These are phyloP conservation scores for Triplophysa yarkandensis DNA, from an alignment of 2,797 vertebrate species.

Conservation along the genomic window DNA sequence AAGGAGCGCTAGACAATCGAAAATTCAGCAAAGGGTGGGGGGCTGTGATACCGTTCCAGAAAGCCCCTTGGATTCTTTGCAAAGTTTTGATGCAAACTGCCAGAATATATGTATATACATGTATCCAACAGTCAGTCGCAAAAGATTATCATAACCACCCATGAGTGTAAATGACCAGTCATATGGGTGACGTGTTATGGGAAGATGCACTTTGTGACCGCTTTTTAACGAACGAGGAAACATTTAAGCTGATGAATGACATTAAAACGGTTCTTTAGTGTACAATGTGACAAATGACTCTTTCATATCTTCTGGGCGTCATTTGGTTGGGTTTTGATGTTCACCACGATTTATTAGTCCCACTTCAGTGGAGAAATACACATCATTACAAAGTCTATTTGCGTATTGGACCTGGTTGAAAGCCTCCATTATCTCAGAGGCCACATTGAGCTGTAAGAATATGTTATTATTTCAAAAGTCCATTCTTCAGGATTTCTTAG, in stretches of 20 bases:
- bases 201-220: not conserved
- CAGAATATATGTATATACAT: slow-evolving; percentile 27
- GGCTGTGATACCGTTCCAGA: slow-evolving; percentile 60
- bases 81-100: slow-evolving; percentile 39
- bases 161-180: slow-evolving; percentile 17
- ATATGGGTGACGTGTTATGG: slow-evolving; percentile 4
- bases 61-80: slow-evolving; percentile 49
- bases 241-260: not conserved
- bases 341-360: slow-evolving; percentile 18
- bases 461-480: slow-evolving; percentile 22
- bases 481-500: slow-evolving; percentile 20
- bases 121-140: slow-evolving; percentile 8
- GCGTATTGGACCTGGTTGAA: slow-evolving; percentile 14
- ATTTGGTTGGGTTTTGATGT: slow-evolving; percentile 32
- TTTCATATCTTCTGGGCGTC: slow-evolving; percentile 17
- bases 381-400: slow-evolving; percentile 22
- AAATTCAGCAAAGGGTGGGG: slow-evolving; percentile 54
- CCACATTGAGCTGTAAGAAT: slow-evolving; percentile 8
- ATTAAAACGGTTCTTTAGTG: not conserved
- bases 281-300: slow-evolving; percentile 7
- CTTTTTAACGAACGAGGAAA: not conserved
- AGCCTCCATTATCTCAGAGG: slow-evolving; percentile 26
- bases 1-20: slow-evolving; percentile 69
- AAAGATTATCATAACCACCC: slow-evolving; percentile 2
- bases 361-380: slow-evolving; percentile 17